Evolutionary conservation across 2,888 invertebrate genomes (phyloP).

Genomic region (Diplolepis rosae): DNA sequence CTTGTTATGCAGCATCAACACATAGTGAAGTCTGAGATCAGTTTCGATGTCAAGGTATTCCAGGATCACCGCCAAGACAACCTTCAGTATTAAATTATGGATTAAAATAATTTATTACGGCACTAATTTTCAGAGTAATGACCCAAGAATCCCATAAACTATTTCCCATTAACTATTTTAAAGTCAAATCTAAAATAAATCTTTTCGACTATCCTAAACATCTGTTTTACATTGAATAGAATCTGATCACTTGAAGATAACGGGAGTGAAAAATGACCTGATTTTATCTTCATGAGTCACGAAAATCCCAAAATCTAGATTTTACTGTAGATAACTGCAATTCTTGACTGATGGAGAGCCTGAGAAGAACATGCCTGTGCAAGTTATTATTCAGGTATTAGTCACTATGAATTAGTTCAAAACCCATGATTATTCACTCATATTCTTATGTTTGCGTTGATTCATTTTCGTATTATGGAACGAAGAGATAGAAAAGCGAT

Average conservation of each 20-base stretch:
- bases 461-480: background rate
- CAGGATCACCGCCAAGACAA: conserved; percentile 39
- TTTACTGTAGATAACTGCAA: background rate
- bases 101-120: background rate
- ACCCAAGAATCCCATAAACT: conserved; percentile 5
- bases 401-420: background rate
- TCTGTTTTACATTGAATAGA: background rate
- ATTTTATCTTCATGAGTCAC: background rate
- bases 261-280: background rate
- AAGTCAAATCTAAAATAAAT: too few relatives aligned
- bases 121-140: background rate
- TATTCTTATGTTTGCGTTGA: conserved; percentile 17
- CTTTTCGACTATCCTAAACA: too few relatives aligned
- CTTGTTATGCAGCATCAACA: background rate
- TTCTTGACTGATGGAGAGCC: background rate
- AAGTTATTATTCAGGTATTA: background rate
- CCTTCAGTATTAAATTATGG: conserved; percentile 40
- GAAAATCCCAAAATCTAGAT: background rate
- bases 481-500: background rate
- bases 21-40: conserved; percentile 18
- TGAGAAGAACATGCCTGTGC: background rate
- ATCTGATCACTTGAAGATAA: background rate
- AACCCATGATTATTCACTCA: background rate
- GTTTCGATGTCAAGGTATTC: conserved; percentile 57
- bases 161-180: too few relatives aligned